phyloP scores from a whole-genome alignment of 2,113 vertebrate genomes.

The Psilopsiagon aymara region DNA sequence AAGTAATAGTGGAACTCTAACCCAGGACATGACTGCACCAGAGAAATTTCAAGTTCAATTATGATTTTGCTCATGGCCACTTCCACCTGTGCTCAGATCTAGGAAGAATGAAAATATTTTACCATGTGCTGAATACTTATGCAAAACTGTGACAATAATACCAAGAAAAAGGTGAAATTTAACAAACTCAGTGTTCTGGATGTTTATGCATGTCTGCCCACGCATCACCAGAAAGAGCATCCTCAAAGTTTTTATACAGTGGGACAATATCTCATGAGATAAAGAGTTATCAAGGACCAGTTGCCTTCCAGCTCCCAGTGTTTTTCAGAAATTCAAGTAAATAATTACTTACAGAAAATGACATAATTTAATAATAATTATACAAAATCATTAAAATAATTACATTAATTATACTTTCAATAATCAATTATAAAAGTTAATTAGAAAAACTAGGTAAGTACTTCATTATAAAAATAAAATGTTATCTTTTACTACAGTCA shows the following conservation, averaged over 20 bases:
- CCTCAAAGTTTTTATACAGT: not conserved
- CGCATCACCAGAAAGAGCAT: not conserved
- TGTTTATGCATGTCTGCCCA: not conserved
- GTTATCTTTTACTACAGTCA: not conserved
- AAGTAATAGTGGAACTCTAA: not conserved
- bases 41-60: not conserved
- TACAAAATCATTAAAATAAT: not conserved
- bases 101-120: not conserved
- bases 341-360: not conserved
- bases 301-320: not conserved
- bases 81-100: not conserved
- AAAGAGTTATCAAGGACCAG: not conserved
- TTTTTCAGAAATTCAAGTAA: not conserved
- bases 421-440: not conserved
- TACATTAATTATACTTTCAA: not conserved
- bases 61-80: not conserved
- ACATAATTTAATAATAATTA: not conserved
- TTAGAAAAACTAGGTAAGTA: not conserved
- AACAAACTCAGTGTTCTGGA: not conserved
- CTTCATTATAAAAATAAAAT: not conserved
- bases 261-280: not conserved
- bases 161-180: not conserved
- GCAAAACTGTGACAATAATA: not conserved
- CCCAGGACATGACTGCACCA: not conserved
- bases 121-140: not conserved